phyloP scores from a whole-genome alignment of 2,888 invertebrate species.

The Caenorhabditis sinica region DNA sequence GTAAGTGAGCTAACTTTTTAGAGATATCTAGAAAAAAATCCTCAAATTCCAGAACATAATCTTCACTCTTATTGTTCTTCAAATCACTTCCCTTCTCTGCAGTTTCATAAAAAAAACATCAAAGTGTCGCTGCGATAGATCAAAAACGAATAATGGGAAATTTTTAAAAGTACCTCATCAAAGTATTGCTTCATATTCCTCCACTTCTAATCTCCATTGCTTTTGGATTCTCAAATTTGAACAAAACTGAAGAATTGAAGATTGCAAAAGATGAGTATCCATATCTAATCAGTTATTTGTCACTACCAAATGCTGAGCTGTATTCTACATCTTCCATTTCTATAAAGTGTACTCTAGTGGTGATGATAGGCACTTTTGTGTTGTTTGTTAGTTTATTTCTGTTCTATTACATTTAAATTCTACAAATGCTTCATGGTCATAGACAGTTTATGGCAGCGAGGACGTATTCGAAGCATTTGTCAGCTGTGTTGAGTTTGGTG shows the following conservation, averaged over 20 bases:
- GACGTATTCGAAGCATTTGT: constrained; percentile 43
- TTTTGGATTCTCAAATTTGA: constrained; percentile 29
- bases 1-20: not conserved
- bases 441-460: constrained; percentile 40
- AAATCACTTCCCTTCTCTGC: constrained; percentile 36
- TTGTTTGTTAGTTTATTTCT: constrained; percentile 20
- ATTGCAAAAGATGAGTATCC: constrained; percentile 10
- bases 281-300: not conserved
- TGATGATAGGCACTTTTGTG: constrained; percentile 34
- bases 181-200: constrained; percentile 30
- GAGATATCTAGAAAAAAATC: not conserved
- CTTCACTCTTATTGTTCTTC: constrained; percentile 35
- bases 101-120: constrained; percentile 53
- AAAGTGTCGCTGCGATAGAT: constrained; percentile 46
- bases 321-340: constrained; percentile 34
- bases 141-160: constrained; percentile 31
- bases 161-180: constrained; percentile 20
- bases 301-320: constrained; percentile 19
- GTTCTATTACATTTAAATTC: constrained; percentile 36
- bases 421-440: constrained; percentile 47
- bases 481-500: constrained; percentile 44
- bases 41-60: constrained; percentile 28
- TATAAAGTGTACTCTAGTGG: constrained; percentile 3
- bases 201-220: constrained; percentile 9
- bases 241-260: constrained; percentile 16